These are phyloP conservation scores for Aspidiotus destructor DNA, from an alignment of 2,888 invertebrate genomes.

Conservation along the genomic window DNA sequence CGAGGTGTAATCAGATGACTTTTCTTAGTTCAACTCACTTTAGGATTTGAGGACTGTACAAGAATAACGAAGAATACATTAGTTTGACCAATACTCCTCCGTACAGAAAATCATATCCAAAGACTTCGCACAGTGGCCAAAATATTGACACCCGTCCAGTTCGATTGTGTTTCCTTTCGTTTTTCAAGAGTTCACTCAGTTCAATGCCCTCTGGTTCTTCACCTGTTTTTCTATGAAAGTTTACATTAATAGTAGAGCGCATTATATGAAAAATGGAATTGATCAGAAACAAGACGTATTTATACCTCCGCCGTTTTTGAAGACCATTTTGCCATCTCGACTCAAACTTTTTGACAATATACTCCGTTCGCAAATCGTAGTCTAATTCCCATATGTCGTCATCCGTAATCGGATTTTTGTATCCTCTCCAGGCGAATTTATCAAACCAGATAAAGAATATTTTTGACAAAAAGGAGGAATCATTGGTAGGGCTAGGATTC, in stretches of 20 bases:
- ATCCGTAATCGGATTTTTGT: slow-evolving; percentile 66
- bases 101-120: slow-evolving; percentile 75
- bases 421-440: slow-evolving; percentile 71
- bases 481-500: slow-evolving; percentile 78
- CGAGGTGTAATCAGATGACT: no score
- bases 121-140: slow-evolving; percentile 72
- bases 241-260: slow-evolving; percentile 7
- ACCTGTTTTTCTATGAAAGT: slow-evolving; percentile 5
- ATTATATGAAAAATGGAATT: background rate
- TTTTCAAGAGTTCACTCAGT: background rate
- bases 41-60: slow-evolving; percentile 80
- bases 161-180: slow-evolving; percentile 8
- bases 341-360: slow-evolving; percentile 73
- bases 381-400: slow-evolving; percentile 86
- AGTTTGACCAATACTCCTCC: slow-evolving; percentile 70
- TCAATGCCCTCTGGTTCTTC: background rate
- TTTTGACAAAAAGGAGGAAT: slow-evolving; percentile 74
- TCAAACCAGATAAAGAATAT: slow-evolving; percentile 89
- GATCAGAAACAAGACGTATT: no score
- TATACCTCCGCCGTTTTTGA: slow-evolving; percentile 17
- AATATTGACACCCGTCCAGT: slow-evolving; percentile 60
- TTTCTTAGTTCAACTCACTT: slow-evolving; percentile 49
- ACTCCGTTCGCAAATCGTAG: slow-evolving; percentile 65
- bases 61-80: slow-evolving; percentile 70
- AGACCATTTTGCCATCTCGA: slow-evolving; percentile 64